These are phyloP conservation scores for Camelus bactrianus DNA, from an alignment of 2,113 vertebrate genomes.

Conservation along the genomic window DNA sequence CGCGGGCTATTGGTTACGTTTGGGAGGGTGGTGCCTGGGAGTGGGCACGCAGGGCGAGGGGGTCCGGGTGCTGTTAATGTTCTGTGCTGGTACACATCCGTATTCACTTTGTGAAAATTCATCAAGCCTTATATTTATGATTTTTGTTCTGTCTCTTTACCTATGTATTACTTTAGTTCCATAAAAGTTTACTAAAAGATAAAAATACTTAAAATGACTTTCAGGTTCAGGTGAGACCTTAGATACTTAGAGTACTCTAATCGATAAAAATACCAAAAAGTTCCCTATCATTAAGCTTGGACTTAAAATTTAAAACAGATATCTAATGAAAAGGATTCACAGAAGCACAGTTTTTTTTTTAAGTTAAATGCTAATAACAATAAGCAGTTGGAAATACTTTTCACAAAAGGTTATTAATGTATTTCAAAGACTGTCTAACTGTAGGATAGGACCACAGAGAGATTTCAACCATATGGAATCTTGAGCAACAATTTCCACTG, in stretches of 20 bases:
- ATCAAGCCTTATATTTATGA: background rate
- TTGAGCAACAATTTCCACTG: background rate
- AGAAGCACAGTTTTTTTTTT: background rate
- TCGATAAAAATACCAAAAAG: background rate
- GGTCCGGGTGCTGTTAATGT: background rate
- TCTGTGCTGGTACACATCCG: background rate
- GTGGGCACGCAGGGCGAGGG: background rate
- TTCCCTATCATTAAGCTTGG: background rate
- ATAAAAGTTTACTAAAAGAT: background rate
- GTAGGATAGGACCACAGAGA: slow-evolving; percentile 31
- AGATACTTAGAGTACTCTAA: background rate
- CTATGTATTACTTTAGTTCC: background rate
- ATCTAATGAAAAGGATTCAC: slow-evolving; percentile 8
- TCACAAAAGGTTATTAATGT: slow-evolving; percentile 15
- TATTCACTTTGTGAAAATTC: background rate
- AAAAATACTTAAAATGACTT: background rate
- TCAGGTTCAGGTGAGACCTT: background rate
- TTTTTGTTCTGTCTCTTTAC: background rate
- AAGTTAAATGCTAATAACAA: slow-evolving; percentile 13
- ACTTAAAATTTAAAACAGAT: background rate
- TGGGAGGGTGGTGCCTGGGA: background rate
- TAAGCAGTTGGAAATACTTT: slow-evolving; percentile 34
- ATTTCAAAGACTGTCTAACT: slow-evolving; percentile 29
- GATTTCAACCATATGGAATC: background rate
- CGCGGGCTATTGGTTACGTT: fast-evolving